Evolutionary conservation across 2,113 vertebrate genomes (phyloP).

Genomic region (Saccopteryx leptura): DNA sequence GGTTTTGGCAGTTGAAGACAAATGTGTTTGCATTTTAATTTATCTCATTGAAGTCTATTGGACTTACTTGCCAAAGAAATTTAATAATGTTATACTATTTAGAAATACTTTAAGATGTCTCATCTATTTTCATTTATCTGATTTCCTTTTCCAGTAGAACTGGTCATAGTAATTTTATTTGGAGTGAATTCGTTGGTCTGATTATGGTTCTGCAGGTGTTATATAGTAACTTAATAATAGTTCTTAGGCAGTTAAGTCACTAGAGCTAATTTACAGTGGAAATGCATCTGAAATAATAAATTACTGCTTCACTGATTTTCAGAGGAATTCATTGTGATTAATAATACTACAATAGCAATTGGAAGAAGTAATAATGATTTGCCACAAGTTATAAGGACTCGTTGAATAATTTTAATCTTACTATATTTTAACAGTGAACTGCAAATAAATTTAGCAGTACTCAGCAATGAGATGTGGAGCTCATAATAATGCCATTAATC

Average conservation of each 20-base stretch:
- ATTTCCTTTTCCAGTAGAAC: slow-evolving; percentile 60
- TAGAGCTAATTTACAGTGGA: slow-evolving; percentile 77
- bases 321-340: slow-evolving; percentile 83
- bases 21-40: slow-evolving; percentile 63
- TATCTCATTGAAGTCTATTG: slow-evolving; percentile 45
- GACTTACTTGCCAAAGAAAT: slow-evolving; percentile 55
- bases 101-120: slow-evolving; percentile 57
- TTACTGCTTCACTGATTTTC: slow-evolving; percentile 70
- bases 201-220: slow-evolving; percentile 74
- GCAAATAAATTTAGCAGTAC: slow-evolving; percentile 74
- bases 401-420: slow-evolving; percentile 81
- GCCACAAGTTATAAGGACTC: slow-evolving; percentile 74
- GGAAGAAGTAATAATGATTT: slow-evolving; percentile 80
- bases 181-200: slow-evolving; percentile 51
- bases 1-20: slow-evolving; percentile 64
- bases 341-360: slow-evolving; percentile 80
- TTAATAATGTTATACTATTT: slow-evolving; percentile 67
- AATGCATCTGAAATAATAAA: slow-evolving; percentile 81
- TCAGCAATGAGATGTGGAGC: slow-evolving; percentile 71
- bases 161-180: slow-evolving; percentile 62
- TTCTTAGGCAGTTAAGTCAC: slow-evolving; percentile 73
- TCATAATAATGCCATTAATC: slow-evolving; percentile 77
- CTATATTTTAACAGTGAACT: slow-evolving; percentile 77
- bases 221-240: slow-evolving; percentile 74
- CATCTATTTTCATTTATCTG: slow-evolving; percentile 50